Conservation (phyloP, 2,113 vertebrate species). For the Corythornis vintsioides region DNA sequence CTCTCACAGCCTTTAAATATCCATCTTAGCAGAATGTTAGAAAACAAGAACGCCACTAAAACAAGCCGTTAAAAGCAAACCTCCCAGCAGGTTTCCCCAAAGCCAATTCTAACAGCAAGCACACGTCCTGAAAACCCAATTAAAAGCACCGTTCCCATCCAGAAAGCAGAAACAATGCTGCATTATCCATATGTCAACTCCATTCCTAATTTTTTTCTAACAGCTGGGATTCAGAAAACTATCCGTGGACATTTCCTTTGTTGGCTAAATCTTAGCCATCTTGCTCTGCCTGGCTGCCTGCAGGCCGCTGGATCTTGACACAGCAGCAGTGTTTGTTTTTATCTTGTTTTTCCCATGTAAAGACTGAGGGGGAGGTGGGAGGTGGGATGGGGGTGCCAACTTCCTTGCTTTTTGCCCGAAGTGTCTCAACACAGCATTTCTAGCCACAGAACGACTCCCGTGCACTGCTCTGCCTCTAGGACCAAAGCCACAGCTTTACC, state of each 20-base stretch:
- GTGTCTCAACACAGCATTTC: background rate
- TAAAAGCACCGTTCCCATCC: background rate
- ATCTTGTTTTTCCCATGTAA: background rate
- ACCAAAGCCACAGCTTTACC: background rate
- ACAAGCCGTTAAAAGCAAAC: conserved; percentile 12
- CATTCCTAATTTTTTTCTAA: background rate
- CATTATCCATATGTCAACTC: background rate
- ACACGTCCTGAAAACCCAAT: background rate
- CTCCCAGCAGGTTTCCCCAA: conserved; percentile 34
- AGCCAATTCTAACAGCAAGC: conserved; percentile 3
- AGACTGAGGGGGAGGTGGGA: background rate
- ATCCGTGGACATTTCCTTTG: background rate
- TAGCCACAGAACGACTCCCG: background rate
- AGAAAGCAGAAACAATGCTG: background rate
- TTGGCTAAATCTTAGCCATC: background rate
- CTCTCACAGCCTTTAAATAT: conserved; percentile 23
- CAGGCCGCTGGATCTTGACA: background rate
- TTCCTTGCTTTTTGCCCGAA: background rate
- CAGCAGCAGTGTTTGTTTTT: background rate
- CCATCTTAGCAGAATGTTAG: background rate
- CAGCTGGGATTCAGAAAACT: background rate
- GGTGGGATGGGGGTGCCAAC: background rate
- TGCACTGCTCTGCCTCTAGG: background rate
- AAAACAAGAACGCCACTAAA: conserved; percentile 1
- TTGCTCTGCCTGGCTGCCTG: background rate